Base-by-base conservation (phyloP, 2,113 vertebrate genomes). In the Tonatia bakeri region DNA sequence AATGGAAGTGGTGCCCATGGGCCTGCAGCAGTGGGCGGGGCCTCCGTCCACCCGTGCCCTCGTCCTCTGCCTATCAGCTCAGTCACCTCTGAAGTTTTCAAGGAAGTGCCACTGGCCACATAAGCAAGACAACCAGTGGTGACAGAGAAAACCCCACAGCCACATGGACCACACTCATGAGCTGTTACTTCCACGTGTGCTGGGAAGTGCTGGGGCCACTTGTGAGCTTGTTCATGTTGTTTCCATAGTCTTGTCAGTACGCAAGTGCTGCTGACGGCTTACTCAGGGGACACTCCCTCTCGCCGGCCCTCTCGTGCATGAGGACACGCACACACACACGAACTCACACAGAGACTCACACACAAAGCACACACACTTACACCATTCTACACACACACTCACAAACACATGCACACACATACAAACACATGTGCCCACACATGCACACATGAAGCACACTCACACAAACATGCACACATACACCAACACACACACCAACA, bases 151-250 rank as follows among this genome's bases (percentile, higher is more conserved):
- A n/a, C 4, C 2, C 52, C 43, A 36, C 0, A 1, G 4, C n/a
- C 61, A 6, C 85, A 43, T 0, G 33, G 70, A 28, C 2, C 1
- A 47, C 33, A 2, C 40, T 43, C 36, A 13, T 1, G 69, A 52
- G 43, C 54, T 12, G 1, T 33, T 15, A 3, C 17, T 4, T 28
- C 69, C 24, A 0, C 24, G 56, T 0, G 9, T n/a, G 56, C 43
- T 3, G 54, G 61, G 40, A 15, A 20, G 54, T 7, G 19, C 50
- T 0, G 1, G 13, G 16, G 17, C 2, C 38, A 4, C 6, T 36
- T 0, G 12, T 14, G 79, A 24, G 36, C 64, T 47, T 24, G 0
- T 16, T 2, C 65, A 2, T 17, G 2, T 36, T 1, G 22, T 54
- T 19, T 2, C 26, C 47, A 1, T 22, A 1, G 1, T 11, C 45